Base-by-base conservation (phyloP, 2,113 vertebrate genomes). In the Heptranchias perlo region DNA sequence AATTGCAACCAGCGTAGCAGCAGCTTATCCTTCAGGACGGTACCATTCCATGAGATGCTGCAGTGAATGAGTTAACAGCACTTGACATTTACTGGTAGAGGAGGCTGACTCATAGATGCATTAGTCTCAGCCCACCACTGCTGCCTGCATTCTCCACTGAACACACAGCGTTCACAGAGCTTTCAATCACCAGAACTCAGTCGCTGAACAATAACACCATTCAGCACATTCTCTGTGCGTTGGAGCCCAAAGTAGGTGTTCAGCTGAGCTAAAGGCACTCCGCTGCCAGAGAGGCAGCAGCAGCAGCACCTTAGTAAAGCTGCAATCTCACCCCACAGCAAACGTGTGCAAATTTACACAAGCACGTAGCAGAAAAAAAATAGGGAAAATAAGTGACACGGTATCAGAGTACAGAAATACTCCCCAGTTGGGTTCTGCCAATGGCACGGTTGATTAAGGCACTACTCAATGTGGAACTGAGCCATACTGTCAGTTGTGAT, bases 61-160 rank as follows among this genome's bases (percentile, higher is more conserved):
- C 35, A 61, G 35, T 35, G 52, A 91, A 91, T 58, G 87, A 61
- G 87, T 91, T 91, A 91, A 91, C 31, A 16, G 31, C 0, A 6
- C 52, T n/a, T 61, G 87, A 91, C 52, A 91, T 91, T 91, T 91
- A 91, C 52, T 91, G 86, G 8, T 61, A n/a, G 52, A 61, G 54
- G 52, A 91, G 87, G 54, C 52, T 91, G 87, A 91, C 52, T 91
- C 87, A 91, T 61, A 91, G 28, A 89, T 58, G 52, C 86, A 89
- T 89, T 58, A 91, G 87, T 91, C 87, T 61, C 31, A 58, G 54
- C 3, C 11, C 14, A 58, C 87, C 25, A 31, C 54, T 35, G 87
- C 87, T 91, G 87, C 87, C 87, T 91, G 52, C 87, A 52, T 91
- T 91, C 87, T n/a, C 87, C 87, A 91, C 52, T 91, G 87, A 91